Evolutionary conservation across 1,140 invertebrate genomes (phyloP).

Genomic region (Mycetomoellerius zeteki): DNA sequence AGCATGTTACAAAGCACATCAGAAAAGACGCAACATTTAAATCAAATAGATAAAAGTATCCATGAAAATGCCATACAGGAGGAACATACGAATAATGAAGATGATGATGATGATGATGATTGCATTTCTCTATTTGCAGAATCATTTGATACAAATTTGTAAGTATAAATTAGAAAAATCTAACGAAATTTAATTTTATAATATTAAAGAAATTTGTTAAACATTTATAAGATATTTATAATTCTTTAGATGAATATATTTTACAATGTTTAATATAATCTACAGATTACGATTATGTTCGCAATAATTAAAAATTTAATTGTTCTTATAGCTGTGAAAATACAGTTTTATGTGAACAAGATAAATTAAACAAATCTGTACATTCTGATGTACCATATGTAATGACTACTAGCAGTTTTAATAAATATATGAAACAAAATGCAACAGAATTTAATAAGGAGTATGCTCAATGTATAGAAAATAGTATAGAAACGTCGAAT

Average conservation of each 20-base stretch:
- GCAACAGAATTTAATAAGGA: slow-evolving; percentile 51
- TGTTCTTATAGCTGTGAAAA: slow-evolving; percentile 43
- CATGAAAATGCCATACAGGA: not conserved
- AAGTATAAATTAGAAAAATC: slow-evolving; percentile 33
- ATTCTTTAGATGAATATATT: slow-evolving; percentile 3
- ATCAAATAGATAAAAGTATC: not conserved
- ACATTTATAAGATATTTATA: not conserved
- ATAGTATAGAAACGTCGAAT: not conserved
- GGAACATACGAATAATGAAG: not conserved
- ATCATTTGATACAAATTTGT: slow-evolving; percentile 34
- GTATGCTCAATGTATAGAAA: not conserved
- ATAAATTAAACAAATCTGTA: not conserved
- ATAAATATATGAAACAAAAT: slow-evolving; percentile 37
- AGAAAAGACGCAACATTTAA: not conserved
- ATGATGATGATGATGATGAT: slow-evolving; percentile 41
- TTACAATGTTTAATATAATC: not conserved
- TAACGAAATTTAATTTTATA: not conserved
- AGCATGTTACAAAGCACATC: not conserved
- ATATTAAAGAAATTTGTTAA: not conserved
- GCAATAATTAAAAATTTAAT: not conserved
- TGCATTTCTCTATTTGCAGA: slow-evolving; percentile 64
- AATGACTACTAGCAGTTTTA: slow-evolving; percentile 31
- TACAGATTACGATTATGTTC: not conserved
- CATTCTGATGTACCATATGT: slow-evolving; percentile 5
- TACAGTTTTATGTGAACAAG: not conserved